phyloP scores from a whole-genome alignment of 2,797 vertebrate species.

The Melanotaenia pygmaea region DNA sequence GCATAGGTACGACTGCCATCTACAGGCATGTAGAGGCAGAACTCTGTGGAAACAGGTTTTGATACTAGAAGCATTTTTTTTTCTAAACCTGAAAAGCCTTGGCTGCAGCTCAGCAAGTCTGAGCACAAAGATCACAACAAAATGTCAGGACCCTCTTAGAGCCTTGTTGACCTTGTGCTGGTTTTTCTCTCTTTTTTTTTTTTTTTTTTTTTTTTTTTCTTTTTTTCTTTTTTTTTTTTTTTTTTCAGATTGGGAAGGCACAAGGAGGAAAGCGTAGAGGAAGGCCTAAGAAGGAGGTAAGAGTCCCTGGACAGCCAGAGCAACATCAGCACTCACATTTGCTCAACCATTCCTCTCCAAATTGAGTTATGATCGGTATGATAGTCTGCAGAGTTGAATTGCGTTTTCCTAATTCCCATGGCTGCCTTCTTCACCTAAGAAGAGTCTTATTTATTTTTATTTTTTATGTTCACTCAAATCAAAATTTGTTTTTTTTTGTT shows the following conservation, averaged over 20 bases:
- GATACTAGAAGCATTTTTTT: constrained; percentile 1
- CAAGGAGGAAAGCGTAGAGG: constrained; percentile 91
- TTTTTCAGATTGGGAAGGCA: too few species aligned
- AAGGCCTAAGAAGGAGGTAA: constrained; percentile 94
- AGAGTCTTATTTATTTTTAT: constrained; percentile 57
- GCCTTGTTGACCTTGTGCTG: neutral
- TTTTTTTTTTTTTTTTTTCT: too few species aligned
- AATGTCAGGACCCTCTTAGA: neutral
- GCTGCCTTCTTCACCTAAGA: constrained; percentile 15
- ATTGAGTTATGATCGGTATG: constrained; percentile 65
- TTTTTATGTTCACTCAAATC: constrained; percentile 40
- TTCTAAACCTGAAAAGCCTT: neutral
- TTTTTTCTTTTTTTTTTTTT: neutral
- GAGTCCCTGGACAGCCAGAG: constrained; percentile 38
- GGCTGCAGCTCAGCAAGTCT: neutral
- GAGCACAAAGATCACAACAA: constrained; percentile 10
- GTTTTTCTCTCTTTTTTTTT: neutral
- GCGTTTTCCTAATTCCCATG: constrained; percentile 50
- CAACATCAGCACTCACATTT: constrained; percentile 23
- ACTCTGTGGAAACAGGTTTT: constrained; percentile 25
- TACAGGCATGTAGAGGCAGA: constrained; percentile 63
- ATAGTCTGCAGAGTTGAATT: constrained; percentile 47
- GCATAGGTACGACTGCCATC: constrained; percentile 67
- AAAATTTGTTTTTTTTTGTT: constrained; percentile 1
- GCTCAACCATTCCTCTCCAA: constrained; percentile 35